Base-by-base conservation (phyloP, 2,888 invertebrate genomes). In the Trachelus stipa region DNA sequence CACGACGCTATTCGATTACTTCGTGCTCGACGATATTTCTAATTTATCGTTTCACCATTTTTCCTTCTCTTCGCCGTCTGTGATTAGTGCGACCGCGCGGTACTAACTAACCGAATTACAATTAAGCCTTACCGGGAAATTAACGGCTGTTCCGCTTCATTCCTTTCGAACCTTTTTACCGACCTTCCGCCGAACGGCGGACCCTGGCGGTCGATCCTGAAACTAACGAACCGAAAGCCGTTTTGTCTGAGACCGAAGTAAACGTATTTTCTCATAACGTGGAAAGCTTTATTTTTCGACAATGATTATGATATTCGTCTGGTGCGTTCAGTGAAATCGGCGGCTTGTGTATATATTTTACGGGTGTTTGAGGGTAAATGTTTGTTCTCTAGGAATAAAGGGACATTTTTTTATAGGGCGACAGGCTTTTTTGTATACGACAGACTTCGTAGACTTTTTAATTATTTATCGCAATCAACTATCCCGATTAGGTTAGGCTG, bases 111-210 rank as follows among this genome's bases (percentile, higher is more conserved):
- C 56, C 56, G 56, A 76, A 34, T 76, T 78, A 78, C 76, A 78
- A 78, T 78, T 78, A 78, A 76, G 76, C 78, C 71, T 40, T 34
- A 73, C 69, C 75, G 11, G 71, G 37, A 78, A 71, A 78, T 78
- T 73, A 78, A 76, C 78, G 71, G 56, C 56, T 23, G 0, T 56
- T 56, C 23, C 56, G 56, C 56, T 9, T 23, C 56, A 2, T 56
- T 56, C 56, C 56, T 9, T 23, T 23, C 4, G 56, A 9, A 56
- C 56, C 56, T 56, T 56, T 9, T 56, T 56, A 0, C 30, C 34
- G n/a, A 73, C 76, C 68, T 34, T 23, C 68, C n/a, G 12, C 69
- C 40, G 37, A 9, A 11, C n/a, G 30, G 23, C 31, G 69, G 15
- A 31, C 34, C 11, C 40, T 73, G 23, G 69, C 74, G 77, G 75